Base-by-base conservation (phyloP, 1,140 invertebrate species). In the Melanaphis sacchari region DNA sequence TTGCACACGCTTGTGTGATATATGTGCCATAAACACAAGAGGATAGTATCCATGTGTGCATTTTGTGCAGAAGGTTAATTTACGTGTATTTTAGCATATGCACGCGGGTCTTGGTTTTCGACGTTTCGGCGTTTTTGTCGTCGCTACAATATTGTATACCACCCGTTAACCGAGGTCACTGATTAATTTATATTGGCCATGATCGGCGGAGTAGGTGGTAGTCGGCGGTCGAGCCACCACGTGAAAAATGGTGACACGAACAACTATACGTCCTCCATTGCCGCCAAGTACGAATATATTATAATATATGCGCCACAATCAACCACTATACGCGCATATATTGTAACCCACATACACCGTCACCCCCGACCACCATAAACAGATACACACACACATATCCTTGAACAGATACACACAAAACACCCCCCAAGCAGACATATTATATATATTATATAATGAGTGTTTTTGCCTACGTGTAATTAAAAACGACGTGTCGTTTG, bases 401-500 rank as follows among this genome's bases (percentile, higher is more conserved):
- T 66, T 31, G 59, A 66, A 66, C 59, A 66, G 59, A 66, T 31
- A n/a, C 59, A 66, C 54, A 54, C 54, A 59, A 76, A 66, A 66
- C 31, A 66, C 54, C 59, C 59, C 59, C 59, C 11, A 66, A 66
- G n/a, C 59, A 66, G 59, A 66, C 59, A 66, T 66, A 31, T 31
- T n/a, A 43, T 46, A 43, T 52, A 31, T 52, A 87, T 26, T 26
- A 31, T 49, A 40, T 59, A 90, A 90, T 54, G 36, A 90, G 89
- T 90, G 89, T 90, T 90, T 90, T 90, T 40, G 88, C 49, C 36
- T 54, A 40, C 89, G 49, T 59, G 52, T 90, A 90, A 59, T 90
- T 90, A 90, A 90, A 90, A 90, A 90, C 89, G 89, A 90, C 89
- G 49, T 59, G 89, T 89, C 87, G 46, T n/a, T 89, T n/a, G n/a